Base-by-base conservation (phyloP, 2,113 vertebrate genomes). In the Pelecanoides urinatrix region DNA sequence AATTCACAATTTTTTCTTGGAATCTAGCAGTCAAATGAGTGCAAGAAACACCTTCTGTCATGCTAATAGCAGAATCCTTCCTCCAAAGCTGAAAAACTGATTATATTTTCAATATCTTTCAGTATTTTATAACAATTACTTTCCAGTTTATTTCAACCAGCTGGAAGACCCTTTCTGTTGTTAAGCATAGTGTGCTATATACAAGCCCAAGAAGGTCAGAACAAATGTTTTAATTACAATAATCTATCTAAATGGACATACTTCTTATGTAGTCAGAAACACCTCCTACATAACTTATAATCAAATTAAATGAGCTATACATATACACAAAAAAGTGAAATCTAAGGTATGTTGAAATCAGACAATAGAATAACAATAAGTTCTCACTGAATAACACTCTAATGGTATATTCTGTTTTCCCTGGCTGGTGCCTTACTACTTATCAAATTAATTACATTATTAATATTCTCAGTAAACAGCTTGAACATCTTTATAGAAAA, bases 1-100 rank as follows among this genome's bases (percentile, higher is more conserved):
- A 55, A 18, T 59, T 81, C 61, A 84, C 50, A 36, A 29, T 2
- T 89, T 95, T 79, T 90, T 56, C 47, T 78, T 70, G 62, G 65
- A 82, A 93, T 38, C 56, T 81, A 95, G 80, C 7, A 1, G 40
- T 52, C 52, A 1, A 63, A 78, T 61, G 36, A 67, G 73, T 82
- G 71, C 44, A 68, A 93, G 84, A 96, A 96, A 72, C 44, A 89
- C 91, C 84, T 92, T 94, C 92, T 94, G 87, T 71, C 73, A 32
- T 18, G 45, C 40, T 87, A 71, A 72, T 66, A 78, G 47, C 23
- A 47, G 73, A 82, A 78, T 40, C 52, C 68, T 82, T 78, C 44
- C 65, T 81, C 56, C 59, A 49, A 56, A 78, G 67, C 38, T 36
- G 63, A 92, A 88, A 85, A 94, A 29, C 4, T 17, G 40, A 61